Base-by-base conservation (phyloP, 2,113 vertebrate species). In the Polypterus bichir region DNA sequence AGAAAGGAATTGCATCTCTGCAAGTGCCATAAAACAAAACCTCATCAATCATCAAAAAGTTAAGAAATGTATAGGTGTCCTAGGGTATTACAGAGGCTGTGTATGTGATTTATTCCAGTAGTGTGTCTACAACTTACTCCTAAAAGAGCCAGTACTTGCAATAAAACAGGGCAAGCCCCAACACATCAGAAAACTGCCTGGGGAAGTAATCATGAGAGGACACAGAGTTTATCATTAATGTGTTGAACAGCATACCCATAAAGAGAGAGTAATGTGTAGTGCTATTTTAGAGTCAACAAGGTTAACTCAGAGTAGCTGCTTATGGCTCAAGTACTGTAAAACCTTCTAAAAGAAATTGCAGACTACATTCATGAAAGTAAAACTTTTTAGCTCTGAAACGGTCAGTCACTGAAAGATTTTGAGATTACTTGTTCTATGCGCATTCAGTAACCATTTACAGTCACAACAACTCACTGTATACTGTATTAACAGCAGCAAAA, bases 11-110 rank as follows among this genome's bases (percentile, higher is more conserved):
- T 1, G 57, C 44, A 3, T 45, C 60, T 7, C 49, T 62, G 3
- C 54, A 44, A 9, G 47, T 56, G 3, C 48, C 61, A 11, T 57
- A 66, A 27, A 47, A 66, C 3, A 66, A 63, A 9, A 44, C 27
- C 9, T 58, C 64, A 54, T 0, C 1, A 1, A 68, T 5, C 45
- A 60, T 55, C 10, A 60, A 54, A 1, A 49, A 61, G 48, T 27
- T 64, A 45, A 46, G 62, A 47, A 27, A 46, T 45, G 60, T 64
- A 51, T 64, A 52, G 62, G 54, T 6, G 44, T 64, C 11, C 59
- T 64, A 10, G 59, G 67, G 9, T 68, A 68, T 44, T 68, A 62
- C 27, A 7, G 63, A 3, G 47, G 54, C 5, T 60, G 61, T 44
- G 52, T 64, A 11, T 58, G 60, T 9, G 57, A 67, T 27, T 63